Percentiles rank a stretch among this genome's conserved stretches.
These are phyloP conservation scores for Coendou prehensilis DNA, from an alignment of 2,797 vertebrate species.

Conservation along the genomic window DNA sequence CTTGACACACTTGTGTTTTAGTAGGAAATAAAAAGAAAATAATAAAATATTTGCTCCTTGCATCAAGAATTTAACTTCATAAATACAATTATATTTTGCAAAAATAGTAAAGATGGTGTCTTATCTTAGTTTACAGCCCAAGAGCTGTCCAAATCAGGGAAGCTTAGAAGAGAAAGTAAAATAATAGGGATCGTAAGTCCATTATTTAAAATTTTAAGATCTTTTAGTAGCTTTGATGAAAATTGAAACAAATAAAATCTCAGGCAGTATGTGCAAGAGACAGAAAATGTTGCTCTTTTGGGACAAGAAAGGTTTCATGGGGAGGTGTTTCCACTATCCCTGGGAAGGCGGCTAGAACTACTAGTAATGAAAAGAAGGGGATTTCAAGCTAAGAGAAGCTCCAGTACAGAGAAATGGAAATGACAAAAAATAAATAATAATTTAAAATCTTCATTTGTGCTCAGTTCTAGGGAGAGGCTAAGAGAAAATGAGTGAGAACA, in stretches of 20 bases:
- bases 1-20: neutral
- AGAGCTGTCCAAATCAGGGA: conserved; percentile 9
- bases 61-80: neutral
- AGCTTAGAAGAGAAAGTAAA: neutral
- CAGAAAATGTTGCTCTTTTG: neutral
- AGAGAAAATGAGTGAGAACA: neutral
- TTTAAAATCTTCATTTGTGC: neutral
- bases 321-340: neutral
- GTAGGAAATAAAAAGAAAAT: conserved; percentile 13
- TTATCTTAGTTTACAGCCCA: neutral
- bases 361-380: neutral
- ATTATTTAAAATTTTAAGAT: neutral
- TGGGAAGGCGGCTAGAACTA: neutral
- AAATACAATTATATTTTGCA: conserved; percentile 34
- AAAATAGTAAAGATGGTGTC: neutral
- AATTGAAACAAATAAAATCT: neutral
- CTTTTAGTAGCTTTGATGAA: neutral
- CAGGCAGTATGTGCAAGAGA: neutral
- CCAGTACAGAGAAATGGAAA: neutral
- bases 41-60: neutral
- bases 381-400: neutral
- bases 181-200: neutral
- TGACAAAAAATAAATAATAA: neutral
- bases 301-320: neutral
- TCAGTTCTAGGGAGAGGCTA: neutral